These are phyloP conservation scores for Volucella bombylans DNA, from an alignment of 2,888 invertebrate species.

Conservation along the genomic window DNA sequence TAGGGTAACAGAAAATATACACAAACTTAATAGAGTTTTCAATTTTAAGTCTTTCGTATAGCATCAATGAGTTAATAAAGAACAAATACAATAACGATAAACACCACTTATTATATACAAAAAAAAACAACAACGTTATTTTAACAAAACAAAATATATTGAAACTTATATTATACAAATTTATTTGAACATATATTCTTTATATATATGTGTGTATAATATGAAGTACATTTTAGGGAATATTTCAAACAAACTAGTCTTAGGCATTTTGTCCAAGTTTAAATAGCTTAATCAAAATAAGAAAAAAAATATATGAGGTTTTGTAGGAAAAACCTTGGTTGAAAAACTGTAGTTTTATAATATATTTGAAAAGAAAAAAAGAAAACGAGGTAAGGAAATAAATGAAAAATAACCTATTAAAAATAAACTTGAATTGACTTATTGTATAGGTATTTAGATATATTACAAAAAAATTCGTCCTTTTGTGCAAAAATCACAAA, in stretches of 20 bases:
- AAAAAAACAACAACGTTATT: slow-evolving; percentile 43
- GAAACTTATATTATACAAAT: slow-evolving; percentile 58
- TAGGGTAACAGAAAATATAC: slow-evolving; percentile 51
- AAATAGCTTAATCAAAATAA: slow-evolving; percentile 54
- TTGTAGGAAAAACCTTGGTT: slow-evolving; percentile 8
- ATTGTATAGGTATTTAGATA: slow-evolving; percentile 65
- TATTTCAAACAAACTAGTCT: slow-evolving; percentile 71
- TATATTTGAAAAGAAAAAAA: slow-evolving; percentile 22
- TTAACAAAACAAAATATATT: slow-evolving; percentile 45
- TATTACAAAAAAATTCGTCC: slow-evolving; percentile 67
- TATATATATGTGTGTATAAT: slow-evolving; percentile 56
- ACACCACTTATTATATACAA: slow-evolving; percentile 69
- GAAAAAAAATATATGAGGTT: slow-evolving; percentile 30
- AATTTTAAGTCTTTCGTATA: slow-evolving; percentile 46
- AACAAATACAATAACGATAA: slow-evolving; percentile 66
- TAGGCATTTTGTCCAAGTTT: slow-evolving; percentile 71
- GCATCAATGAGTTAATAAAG: slow-evolving; percentile 33
- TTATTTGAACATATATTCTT: slow-evolving; percentile 36
- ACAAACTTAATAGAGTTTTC: slow-evolving; percentile 57
- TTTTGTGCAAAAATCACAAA: slow-evolving; percentile 53
- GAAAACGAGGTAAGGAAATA: slow-evolving; percentile 25
- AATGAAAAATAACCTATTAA: slow-evolving; percentile 11
- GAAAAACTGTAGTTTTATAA: slow-evolving; percentile 23
- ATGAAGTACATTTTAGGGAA: slow-evolving; percentile 72
- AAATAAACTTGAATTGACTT: slow-evolving; percentile 43